Base-by-base conservation (phyloP, 2,797 vertebrate genomes). In the Micromesistius poutassou region DNA sequence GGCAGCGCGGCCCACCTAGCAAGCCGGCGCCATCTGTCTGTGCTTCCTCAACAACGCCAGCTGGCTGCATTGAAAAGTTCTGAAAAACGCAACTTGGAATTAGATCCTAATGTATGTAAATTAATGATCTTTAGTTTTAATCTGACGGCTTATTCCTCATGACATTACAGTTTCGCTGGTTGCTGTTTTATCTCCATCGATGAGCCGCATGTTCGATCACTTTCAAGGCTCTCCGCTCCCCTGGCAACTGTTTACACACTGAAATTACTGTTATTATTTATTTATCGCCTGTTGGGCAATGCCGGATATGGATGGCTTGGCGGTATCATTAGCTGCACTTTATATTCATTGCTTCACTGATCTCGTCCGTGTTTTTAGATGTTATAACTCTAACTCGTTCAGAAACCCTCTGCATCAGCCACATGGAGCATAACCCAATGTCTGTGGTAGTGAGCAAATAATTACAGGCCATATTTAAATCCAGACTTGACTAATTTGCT, bases 261-360 rank as follows among this genome's bases (percentile, higher is more conserved):
- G 25, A 78, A 84, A 84, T 78, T 16, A 73, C n/a, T 66, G 73
- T 83, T 74, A 74, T 81, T 77, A 30, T 83, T 3, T 81, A 80
- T 66, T 66, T 80, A 80, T 82, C 81, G 62, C 30, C 36, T 19
- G 28, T 85, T 85, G 80, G 7, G 10, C 50, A 82, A 75, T 83
- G 42, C 79, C 42, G 46, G 70, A 77, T 81, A 83, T 36, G 73
- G 46, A 83, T 77, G 81, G 81, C 74, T 80, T 79, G 76, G 81
- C 78, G 80, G 70, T 79, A 81, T 83, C 79, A 87, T 88, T 82
- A 80, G 68, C 76, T 33, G 28, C n/a, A 16, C 81, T 83, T 79
- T 68, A 76, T 74, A 74, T 81, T 88, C 68, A 79, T 81, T 72
- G 77, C 77, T n/a, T 36, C 73, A 75, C 76, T 46, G 66, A 80